Evolutionary conservation across 2,797 vertebrate genomes (phyloP).

Genomic region (Pangasius djambal): DNA sequence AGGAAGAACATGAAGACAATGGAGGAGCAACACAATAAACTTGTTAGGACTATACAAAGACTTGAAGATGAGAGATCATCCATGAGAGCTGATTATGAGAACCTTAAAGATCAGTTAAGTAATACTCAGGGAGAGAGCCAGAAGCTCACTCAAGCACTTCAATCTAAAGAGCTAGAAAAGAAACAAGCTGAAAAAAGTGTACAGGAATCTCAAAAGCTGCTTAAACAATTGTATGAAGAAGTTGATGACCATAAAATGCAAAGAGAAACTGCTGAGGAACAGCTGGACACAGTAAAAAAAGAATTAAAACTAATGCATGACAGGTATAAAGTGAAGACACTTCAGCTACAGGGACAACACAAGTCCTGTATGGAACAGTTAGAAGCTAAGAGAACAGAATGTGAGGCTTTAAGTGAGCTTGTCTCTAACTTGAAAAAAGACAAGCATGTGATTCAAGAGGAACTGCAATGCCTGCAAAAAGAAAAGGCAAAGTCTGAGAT

Average conservation of each 20-base stretch:
- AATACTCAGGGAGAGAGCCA: conserved; percentile 43
- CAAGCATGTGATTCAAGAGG: conserved; percentile 43
- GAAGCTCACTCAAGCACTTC: conserved; percentile 27
- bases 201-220: conserved; percentile 33
- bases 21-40: conserved; percentile 42
- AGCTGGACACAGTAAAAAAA: conserved; percentile 44
- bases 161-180: conserved; percentile 43
- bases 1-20: conserved; percentile 41
- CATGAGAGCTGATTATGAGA: conserved; percentile 33
- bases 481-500: conserved; percentile 40
- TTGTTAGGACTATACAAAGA: conserved; percentile 16
- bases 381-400: conserved; percentile 43
- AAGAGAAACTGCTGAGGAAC: conserved; percentile 25
- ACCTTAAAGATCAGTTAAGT: conserved; percentile 43
- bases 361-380: conserved; percentile 21
- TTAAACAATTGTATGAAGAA: conserved; percentile 36
- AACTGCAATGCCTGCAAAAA: conserved; percentile 43
- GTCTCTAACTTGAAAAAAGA: conserved; percentile 56
- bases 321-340: conserved; percentile 37
- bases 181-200: conserved; percentile 23
- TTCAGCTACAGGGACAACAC: conserved; percentile 47
- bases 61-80: conserved; percentile 43
- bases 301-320: conserved; percentile 40
- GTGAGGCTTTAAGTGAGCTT: conserved; percentile 38
- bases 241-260: conserved; percentile 41